Conservation (phyloP, 2,113 vertebrate genomes). For the Hypanus sabinus region DNA sequence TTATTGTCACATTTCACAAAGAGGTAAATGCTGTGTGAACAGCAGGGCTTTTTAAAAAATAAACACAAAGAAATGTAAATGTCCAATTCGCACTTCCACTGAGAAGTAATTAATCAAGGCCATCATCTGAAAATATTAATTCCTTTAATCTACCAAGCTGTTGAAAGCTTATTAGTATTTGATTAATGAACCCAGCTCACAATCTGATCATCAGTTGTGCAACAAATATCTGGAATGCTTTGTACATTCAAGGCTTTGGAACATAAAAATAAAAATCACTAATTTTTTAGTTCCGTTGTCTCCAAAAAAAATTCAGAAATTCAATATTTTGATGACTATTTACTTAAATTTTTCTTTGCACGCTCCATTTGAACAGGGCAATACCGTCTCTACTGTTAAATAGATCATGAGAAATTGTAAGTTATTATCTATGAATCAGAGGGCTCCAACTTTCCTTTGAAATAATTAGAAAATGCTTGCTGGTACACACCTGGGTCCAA, state of each 20-base stretch:
- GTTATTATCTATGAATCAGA: not conserved
- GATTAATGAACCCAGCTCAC: not conserved
- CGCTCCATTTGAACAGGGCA: not conserved
- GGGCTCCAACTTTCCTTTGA: not conserved
- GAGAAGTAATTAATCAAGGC: not conserved
- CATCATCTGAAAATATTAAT: not conserved
- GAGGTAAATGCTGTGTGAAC: not conserved
- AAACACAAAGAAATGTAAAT: not conserved
- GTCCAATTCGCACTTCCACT: not conserved
- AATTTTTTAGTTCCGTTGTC: not conserved
- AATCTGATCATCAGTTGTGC: not conserved
- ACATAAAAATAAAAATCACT: not conserved
- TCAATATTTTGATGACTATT: not conserved
- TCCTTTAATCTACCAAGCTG: not conserved
- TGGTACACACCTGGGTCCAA: not conserved
- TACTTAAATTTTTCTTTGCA: not conserved
- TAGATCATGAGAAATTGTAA: not conserved
- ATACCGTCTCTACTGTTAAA: not conserved
- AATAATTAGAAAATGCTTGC: not conserved
- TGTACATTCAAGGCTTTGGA: not conserved
- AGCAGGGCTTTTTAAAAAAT: not conserved
- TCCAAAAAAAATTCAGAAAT: not conserved
- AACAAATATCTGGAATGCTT: not conserved
- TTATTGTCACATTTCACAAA: not conserved
- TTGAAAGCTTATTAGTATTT: not conserved